Evolutionary conservation across 2,888 invertebrate genomes (phyloP).

Genomic region (Ypsolopha scabrella): DNA sequence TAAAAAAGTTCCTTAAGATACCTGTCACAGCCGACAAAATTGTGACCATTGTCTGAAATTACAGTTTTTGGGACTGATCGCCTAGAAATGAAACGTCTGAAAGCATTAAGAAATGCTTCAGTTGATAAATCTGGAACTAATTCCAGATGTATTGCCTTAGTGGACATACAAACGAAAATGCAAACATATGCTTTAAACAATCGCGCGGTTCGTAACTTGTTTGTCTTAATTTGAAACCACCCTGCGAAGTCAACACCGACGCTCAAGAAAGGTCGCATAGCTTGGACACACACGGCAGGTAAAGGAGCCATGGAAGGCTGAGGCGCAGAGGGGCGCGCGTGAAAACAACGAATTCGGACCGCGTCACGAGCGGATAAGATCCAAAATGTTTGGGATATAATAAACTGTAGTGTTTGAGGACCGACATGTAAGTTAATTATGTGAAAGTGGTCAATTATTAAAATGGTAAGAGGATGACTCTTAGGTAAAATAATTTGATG

Average conservation of each 20-base stretch:
- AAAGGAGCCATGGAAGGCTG: constrained; percentile 6
- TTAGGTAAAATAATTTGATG: constrained; percentile 2
- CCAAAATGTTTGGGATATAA: not conserved
- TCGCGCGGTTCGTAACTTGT: not conserved
- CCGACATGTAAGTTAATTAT: not conserved
- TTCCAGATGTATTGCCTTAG: not conserved
- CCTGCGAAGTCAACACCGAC: constrained; percentile 1
- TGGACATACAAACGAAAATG: not conserved
- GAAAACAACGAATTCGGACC: not conserved
- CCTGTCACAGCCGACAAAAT: not conserved
- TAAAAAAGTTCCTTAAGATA: not conserved
- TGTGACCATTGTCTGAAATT: not conserved
- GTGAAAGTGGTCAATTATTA: not conserved
- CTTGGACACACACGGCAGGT: not conserved
- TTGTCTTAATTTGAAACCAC: not conserved
- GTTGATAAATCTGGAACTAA: not conserved
- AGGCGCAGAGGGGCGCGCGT: not conserved
- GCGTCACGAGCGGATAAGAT: constrained; percentile 1
- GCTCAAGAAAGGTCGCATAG: not conserved
- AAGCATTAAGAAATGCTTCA: not conserved
- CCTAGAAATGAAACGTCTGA: not conserved
- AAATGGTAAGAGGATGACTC: not conserved
- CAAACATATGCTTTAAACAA: not conserved
- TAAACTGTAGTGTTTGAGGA: not conserved
- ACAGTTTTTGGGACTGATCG: not conserved